Evolutionary conservation across 1,140 invertebrate species (phyloP), one percentile per base, ranked within the genome.

Genomic region (Heliconius hermathena): DNA sequence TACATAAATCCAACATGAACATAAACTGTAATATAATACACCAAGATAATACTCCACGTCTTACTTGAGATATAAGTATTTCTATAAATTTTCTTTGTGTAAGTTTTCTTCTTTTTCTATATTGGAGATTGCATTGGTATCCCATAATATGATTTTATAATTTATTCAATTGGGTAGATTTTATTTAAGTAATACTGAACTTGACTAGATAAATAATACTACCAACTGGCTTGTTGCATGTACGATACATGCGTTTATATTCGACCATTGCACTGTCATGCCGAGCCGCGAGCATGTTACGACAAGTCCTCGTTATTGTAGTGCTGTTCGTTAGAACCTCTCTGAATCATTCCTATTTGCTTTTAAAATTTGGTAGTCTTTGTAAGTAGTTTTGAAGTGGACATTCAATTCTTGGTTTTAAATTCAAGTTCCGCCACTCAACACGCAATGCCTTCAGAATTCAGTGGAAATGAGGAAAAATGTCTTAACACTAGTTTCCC

Each of bases 111-210:
- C 76, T 87, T 81, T 82, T 81, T 71, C 75, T 73, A 60, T 83
- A 79, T 85, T 88, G 85, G 11, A 76, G 71, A 71, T 85, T 85
- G 72, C 90, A 91, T 80, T 83, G 83, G 79, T 86, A 88, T 76
- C 90, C 89, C 90, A 91, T 91, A 83, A 80, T 88, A 81, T 66
- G 4, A 29, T 2, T 8, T 66, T 26, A 66, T 66, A 66, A 26
- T 66, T 29, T 16, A 66, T 66, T 26, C n/a, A 66, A 66, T 60
- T 52, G n/a, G n/a, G 2, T 20, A 66, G 2, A 13, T n/a, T 13
- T 66, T 26, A 29, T 16, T 66, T 26, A 11, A 16, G 0, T 66
- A 13, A 29, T 29, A 66, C 60, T 66, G 22, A 66, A 26, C 11
- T 66, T 16, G 22, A 66, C 3, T 26, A 66, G 26, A 66, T 8